Evolutionary conservation across 2,888 invertebrate genomes (phyloP).

Genomic region (Theodoxus fluviatilis): DNA sequence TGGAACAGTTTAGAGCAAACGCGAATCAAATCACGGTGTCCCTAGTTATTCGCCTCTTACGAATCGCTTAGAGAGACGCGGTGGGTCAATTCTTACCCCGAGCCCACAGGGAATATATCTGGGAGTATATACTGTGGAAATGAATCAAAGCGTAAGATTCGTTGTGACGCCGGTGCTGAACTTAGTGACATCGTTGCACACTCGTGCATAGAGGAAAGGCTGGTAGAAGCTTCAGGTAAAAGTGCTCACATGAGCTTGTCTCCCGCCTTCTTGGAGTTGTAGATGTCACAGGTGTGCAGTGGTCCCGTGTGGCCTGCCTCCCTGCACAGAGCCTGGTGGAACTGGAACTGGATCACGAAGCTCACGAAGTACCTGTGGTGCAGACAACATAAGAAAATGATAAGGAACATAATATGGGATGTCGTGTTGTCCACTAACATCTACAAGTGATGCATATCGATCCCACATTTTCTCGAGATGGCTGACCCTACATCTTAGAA

Average conservation of each 20-base stretch:
- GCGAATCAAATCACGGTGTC: too few species aligned
- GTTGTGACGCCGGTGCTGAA: neutral
- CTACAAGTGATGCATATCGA: too few species aligned
- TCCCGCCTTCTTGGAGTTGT: conserved; percentile 79
- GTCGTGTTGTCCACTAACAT: too few species aligned
- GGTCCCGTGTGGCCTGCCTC: conserved; percentile 79
- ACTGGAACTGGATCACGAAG: conserved; percentile 88
- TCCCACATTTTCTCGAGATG: neutral
- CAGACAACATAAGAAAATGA: too few species aligned
- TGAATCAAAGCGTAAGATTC: too few species aligned
- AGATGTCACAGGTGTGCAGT: conserved; percentile 89
- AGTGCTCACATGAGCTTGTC: conserved; percentile 14
- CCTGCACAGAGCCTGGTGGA: conserved; percentile 81
- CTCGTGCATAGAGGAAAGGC: neutral
- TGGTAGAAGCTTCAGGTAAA: neutral
- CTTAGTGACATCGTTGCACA: neutral
- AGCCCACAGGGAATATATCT: too few species aligned
- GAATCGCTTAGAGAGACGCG: too few species aligned
- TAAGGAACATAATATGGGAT: too few species aligned
- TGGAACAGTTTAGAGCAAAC: too few species aligned
- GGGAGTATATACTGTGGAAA: too few species aligned
- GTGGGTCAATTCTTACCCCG: too few species aligned
- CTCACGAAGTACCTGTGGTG: conserved; percentile 72
- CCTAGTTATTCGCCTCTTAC: too few species aligned
- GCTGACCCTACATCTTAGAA: neutral